Evolutionary conservation across 2,113 vertebrate species (phyloP), one percentile per base, ranked within the genome.

Genomic region (Panthera uncia): DNA sequence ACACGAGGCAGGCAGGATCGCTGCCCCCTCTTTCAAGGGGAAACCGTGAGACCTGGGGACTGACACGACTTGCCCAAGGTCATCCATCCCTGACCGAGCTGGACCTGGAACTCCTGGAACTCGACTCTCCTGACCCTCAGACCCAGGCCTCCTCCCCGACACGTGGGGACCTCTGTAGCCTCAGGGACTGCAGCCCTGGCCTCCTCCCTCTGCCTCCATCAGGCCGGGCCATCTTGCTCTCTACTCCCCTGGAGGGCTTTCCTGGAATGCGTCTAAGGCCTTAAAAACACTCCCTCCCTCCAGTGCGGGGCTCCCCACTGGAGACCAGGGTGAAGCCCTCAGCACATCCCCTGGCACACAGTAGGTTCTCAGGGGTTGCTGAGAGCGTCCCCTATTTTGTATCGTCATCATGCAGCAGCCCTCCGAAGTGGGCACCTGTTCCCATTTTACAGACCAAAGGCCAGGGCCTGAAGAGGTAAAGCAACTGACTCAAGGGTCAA

Each of bases 321-420:
- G 55, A 87, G 68, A n/a, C 29, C 6, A 38, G 15, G 18, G 23
- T 13, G 31, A 80, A 71, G 9, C 73, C 52, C 31, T n/a, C 13
- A 19, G 55, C 45, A 19, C 3, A 3, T 4, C 4, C 5, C 21
- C 57, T 2, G 0, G 52, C 5, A 12, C 1, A 13, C 25, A 50
- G 48, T 0, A 78, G 94, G 50, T 25, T 36, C 76, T 69, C 23
- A 29, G 81, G 36, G 25, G 23, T 10, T 66, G 11, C 2, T 7
- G 4, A 29, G 4, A 76, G 38, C 0, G 0, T 21, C 66, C 55
- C 15, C 23, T 19, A 1, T 31, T 85, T 5, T 65, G 52, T 48
- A 14, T 3, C 36, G 41, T 5, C 19, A 15, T 38, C 38, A 61
- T 0, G 33, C 7, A 7, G 73, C 18, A 50, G 57, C 13, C n/a